A percentile compares a stretch with the other conserved stretches of the same genome.
Conservation (phyloP, 2,113 vertebrate species). For the Pterocles orientalis region DNA sequence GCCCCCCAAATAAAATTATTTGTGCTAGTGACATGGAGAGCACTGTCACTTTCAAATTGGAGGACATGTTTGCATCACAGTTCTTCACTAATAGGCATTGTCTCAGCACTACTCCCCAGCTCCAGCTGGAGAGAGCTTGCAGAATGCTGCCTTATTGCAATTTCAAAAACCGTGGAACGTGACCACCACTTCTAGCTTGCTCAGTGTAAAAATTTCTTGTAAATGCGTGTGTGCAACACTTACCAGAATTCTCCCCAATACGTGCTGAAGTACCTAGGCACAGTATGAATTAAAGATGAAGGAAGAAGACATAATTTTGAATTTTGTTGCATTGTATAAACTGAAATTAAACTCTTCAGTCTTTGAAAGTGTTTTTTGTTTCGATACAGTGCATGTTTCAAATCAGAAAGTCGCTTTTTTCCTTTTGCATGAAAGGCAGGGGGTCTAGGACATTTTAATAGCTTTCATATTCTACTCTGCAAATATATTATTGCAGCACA, state of each 20-base stretch:
- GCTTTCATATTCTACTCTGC: slow-evolving; percentile 70
- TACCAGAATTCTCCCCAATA: neutral
- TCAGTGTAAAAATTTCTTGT: neutral
- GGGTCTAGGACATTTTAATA: slow-evolving; percentile 76
- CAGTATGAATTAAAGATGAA: neutral
- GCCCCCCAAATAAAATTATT: neutral
- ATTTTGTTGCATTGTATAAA: neutral
- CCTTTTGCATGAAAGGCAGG: slow-evolving; percentile 65
- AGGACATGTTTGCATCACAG: neutral
- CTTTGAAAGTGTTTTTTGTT: slow-evolving; percentile 52
- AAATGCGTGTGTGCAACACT: neutral
- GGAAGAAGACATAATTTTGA: neutral
- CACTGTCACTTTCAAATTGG: neutral
- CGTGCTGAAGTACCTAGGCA: neutral
- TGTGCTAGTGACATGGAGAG: neutral
- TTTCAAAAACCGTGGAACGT: neutral
- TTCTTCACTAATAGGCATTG: neutral
- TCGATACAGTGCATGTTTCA: slow-evolving; percentile 50
- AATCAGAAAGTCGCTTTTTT: slow-evolving; percentile 38
- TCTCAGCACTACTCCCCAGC: neutral
- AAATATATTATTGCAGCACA: slow-evolving; percentile 80
- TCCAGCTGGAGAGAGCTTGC: neutral
- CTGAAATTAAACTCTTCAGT: slow-evolving; percentile 36
- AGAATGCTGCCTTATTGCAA: neutral
- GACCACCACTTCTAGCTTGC: neutral